These are phyloP conservation scores for Mellivora capensis DNA, from an alignment of 2,113 vertebrate genomes.

Conservation along the genomic window DNA sequence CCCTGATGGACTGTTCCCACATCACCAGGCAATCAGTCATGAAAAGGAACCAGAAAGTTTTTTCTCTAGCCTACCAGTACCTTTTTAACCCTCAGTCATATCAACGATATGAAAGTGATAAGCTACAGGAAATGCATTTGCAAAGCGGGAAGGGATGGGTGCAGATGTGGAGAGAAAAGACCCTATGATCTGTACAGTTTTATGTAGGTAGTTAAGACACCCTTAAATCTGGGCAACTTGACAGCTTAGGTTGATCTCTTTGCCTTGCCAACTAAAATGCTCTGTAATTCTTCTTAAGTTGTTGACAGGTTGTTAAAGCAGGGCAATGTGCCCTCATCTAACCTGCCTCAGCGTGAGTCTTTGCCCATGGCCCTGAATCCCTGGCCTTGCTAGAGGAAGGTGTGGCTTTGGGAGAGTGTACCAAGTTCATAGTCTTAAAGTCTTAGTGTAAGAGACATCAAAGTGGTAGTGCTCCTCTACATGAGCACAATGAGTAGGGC, in stretches of 20 bases:
- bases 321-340: slow-evolving; percentile 46
- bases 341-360: not conserved
- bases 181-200: not conserved
- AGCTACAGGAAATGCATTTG: not conserved
- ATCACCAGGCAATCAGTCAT: slow-evolving; percentile 69
- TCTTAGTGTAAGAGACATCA: not conserved
- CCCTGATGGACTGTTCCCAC: not conserved
- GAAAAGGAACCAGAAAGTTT: slow-evolving; percentile 60
- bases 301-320: slow-evolving; percentile 41
- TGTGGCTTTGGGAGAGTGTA: slow-evolving; percentile 39
- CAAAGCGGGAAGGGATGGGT: not conserved
- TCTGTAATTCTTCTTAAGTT: slow-evolving; percentile 41
- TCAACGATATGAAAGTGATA: not conserved
- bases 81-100: slow-evolving; percentile 65
- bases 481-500: not conserved
- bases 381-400: not conserved
- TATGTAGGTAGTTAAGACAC: not conserved
- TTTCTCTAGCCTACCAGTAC: slow-evolving; percentile 58
- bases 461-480: not conserved
- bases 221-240: slow-evolving; percentile 37
- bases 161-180: not conserved
- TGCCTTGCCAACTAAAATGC: not conserved
- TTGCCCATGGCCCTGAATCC: not conserved
- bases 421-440: slow-evolving; percentile 4
- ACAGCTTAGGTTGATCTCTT: slow-evolving; percentile 4